Conservation (phyloP, 2,797 vertebrate genomes). For the Crenuchus spilurus region DNA sequence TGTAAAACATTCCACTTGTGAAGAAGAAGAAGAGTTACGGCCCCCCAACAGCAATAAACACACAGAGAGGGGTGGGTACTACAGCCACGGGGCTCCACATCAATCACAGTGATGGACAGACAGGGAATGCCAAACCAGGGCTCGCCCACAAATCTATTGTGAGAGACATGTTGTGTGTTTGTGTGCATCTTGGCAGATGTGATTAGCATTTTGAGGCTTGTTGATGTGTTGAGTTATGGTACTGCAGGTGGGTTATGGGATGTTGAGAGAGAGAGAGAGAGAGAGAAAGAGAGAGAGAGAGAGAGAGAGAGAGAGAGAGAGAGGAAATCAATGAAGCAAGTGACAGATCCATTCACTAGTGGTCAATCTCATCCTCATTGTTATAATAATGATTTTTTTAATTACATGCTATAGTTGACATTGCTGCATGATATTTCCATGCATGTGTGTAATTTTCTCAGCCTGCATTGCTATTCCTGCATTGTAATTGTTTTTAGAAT, state of each 20-base stretch:
- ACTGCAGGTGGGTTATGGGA: constrained; percentile 20
- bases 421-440: no score
- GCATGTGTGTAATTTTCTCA: no score
- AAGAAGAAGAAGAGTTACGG: constrained; percentile 37
- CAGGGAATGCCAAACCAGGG: constrained; percentile 13
- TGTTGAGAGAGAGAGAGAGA: constrained; percentile 10
- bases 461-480: neutral
- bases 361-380: neutral
- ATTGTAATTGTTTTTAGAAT: no score
- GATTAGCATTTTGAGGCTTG: constrained; percentile 13
- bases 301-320: constrained; percentile 6
- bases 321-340: neutral
- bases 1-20: constrained; percentile 16
- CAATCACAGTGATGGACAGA: constrained; percentile 40
- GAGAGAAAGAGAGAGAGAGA: neutral
- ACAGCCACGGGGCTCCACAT: constrained; percentile 32
- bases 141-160: constrained; percentile 21
- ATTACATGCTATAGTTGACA: no score
- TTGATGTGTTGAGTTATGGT: constrained; percentile 25
- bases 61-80: constrained; percentile 19
- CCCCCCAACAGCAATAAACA: constrained; percentile 16
- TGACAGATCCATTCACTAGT: neutral
- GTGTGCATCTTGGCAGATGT: constrained; percentile 22
- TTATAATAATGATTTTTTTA: no score
- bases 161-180: constrained; percentile 28